Evolutionary conservation across 2,797 vertebrate genomes (phyloP).

Genomic region (Pangasius larnaudii): DNA sequence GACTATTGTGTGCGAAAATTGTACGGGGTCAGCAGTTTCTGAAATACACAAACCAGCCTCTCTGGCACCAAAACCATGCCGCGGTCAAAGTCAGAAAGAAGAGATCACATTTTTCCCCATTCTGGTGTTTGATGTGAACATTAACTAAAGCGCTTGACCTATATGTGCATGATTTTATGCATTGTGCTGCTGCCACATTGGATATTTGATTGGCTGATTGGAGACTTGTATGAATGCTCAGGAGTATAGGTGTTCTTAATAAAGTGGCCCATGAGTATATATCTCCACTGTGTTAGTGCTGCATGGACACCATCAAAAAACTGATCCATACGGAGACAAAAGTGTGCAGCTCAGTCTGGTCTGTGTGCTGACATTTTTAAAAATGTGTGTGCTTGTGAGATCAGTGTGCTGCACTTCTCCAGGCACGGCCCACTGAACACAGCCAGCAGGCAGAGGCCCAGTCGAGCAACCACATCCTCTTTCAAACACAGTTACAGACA

Average conservation of each 20-base stretch:
- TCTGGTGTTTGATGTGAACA: not conserved
- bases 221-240: not conserved
- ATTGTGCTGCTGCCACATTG: not conserved
- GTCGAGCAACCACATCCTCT: conserved; percentile 58
- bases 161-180: not conserved
- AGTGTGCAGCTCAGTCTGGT: not conserved
- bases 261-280: not conserved
- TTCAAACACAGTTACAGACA: conserved; percentile 45
- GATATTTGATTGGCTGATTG: no score
- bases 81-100: not conserved
- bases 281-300: not conserved
- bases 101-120: no score
- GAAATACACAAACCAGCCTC: not conserved
- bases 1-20: not conserved
- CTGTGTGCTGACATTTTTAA: conserved; percentile 5
- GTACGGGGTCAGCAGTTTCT: not conserved
- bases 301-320: not conserved
- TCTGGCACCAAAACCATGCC: not conserved
- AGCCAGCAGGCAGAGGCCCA: conserved; percentile 31
- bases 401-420: conserved; percentile 12
- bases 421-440: conserved; percentile 20
- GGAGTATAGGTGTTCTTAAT: not conserved
- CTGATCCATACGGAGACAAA: not conserved
- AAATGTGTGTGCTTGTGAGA: not conserved
- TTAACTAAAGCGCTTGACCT: not conserved